phyloP scores from a whole-genome alignment of 2,888 invertebrate genomes.

The Eupithecia exiguata region DNA sequence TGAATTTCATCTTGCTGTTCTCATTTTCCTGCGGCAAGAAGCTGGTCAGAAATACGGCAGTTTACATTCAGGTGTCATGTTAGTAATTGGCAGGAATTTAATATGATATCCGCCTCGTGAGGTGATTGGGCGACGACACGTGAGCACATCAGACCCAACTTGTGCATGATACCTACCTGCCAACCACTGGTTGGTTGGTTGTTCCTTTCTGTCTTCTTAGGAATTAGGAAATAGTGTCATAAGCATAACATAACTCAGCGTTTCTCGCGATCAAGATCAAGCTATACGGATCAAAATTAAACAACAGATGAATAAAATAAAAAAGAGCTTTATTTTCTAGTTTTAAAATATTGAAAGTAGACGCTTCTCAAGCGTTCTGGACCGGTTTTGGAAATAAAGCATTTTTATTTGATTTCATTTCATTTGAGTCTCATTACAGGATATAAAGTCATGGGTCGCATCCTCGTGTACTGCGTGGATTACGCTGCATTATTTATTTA shows the following conservation, averaged over 20 bases:
- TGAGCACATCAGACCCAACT: background rate
- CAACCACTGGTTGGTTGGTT: background rate
- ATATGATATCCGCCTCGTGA: conserved; percentile 27
- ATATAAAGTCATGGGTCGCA: too few species aligned
- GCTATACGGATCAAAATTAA: background rate
- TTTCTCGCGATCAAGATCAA: background rate
- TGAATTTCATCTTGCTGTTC: conserved; percentile 12
- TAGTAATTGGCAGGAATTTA: conserved; percentile 50
- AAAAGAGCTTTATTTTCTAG: too few species aligned
- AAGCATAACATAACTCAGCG: too few species aligned
- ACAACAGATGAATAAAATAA: background rate
- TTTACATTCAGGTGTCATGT: conserved; percentile 42
- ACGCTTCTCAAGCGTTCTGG: background rate
- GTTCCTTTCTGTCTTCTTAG: background rate
- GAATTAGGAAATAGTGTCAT: background rate
- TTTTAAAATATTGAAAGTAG: background rate
- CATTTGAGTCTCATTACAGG: background rate
- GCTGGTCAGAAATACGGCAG: conserved; percentile 30
- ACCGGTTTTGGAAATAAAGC: too few species aligned
- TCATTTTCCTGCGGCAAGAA: conserved; percentile 12
- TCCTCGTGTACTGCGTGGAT: too few species aligned
- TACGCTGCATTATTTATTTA: too few species aligned
- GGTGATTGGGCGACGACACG: conserved; percentile 25
- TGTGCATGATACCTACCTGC: background rate
- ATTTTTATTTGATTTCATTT: too few species aligned